Conservation (phyloP, 2,797 vertebrate species). For the Fringilla coelebs region DNA sequence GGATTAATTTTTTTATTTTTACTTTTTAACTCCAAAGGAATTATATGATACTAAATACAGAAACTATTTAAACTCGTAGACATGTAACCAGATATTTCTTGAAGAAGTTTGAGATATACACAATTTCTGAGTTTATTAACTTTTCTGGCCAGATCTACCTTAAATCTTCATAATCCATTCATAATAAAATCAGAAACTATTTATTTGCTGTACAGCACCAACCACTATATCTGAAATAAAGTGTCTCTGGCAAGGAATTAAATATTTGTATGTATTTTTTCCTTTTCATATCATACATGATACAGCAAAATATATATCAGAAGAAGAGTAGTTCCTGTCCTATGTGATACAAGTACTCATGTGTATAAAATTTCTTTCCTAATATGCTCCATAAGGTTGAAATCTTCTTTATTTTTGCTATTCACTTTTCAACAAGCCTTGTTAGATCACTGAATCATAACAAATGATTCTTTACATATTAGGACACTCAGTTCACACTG, state of each 20-base stretch:
- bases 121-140: not conserved
- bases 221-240: not conserved
- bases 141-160: not conserved
- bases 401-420: slow-evolving; percentile 44
- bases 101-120: not conserved
- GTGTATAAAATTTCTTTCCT: slow-evolving; percentile 1
- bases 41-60: not conserved
- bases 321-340: not conserved
- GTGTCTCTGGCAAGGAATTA: not conserved
- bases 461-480: slow-evolving; percentile 53
- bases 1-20: not conserved
- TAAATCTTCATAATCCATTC: not conserved
- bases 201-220: not conserved
- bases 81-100: not conserved
- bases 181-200: not conserved
- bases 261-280: not conserved
- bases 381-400: slow-evolving; percentile 25
- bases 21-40: not conserved
- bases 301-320: not conserved
- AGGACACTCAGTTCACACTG: slow-evolving; percentile 62
- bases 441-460: slow-evolving; percentile 54
- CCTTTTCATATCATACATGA: not conserved
- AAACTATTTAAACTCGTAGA: not conserved
- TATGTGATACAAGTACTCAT: not conserved
- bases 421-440: slow-evolving; percentile 44